Conservation (phyloP, 92 coral and sea anemone genomes). For the Siderastrea radians region DNA sequence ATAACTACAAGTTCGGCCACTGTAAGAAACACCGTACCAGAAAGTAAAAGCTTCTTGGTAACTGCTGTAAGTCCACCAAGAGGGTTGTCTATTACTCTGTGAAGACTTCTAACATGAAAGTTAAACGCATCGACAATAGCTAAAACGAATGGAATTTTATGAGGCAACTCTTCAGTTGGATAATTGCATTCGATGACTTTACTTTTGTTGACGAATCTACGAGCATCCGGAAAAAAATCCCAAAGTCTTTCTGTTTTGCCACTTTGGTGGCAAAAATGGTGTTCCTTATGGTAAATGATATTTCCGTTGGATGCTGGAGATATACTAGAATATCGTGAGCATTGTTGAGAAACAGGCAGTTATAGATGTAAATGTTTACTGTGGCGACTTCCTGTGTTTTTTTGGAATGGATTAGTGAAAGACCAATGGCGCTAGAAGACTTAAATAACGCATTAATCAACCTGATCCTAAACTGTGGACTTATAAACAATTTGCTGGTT, state of each 20-base stretch:
- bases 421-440: not conserved
- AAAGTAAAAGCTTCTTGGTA: too few species aligned
- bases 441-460: not conserved
- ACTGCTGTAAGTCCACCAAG: too few species aligned
- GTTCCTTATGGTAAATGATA: not conserved
- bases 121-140: too few species aligned
- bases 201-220: not conserved
- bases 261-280: too few species aligned
- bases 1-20: too few species aligned
- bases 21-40: too few species aligned
- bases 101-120: too few species aligned
- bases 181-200: not conserved
- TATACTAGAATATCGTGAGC: not conserved
- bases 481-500: not conserved
- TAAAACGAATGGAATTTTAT: too few species aligned
- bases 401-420: not conserved
- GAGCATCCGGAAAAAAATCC: too few species aligned
- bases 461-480: not conserved
- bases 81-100: too few species aligned
- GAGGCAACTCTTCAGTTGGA: not conserved
- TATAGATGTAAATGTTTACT: not conserved
- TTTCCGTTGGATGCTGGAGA: not conserved
- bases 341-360: slow-evolving; percentile 18
- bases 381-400: not conserved
- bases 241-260: too few species aligned